Evolutionary conservation across 2,113 vertebrate species (phyloP), one percentile per base, ranked within the genome.

Genomic region (Piprites chloris): DNA sequence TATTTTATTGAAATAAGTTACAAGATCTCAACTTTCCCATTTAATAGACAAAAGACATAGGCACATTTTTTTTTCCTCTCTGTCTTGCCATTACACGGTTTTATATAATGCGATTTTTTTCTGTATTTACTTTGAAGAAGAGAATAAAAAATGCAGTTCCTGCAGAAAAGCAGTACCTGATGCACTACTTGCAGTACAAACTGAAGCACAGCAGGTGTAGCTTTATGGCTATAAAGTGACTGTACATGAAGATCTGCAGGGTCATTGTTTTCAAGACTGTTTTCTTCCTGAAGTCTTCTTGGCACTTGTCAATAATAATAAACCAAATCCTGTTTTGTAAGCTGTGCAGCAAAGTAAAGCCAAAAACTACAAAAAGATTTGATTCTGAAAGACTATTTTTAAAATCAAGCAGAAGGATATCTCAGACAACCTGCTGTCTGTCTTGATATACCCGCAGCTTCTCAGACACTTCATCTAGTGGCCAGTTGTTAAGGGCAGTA

Each of bases 381-480:
- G 42, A 78, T 84, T 90, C 86, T 71, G 76, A 50, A 73, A 66
- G 39, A 47, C 35, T 67, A 23, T 77, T 81, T 81, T 87, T 75
- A 16, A 23, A 93, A 80, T 56, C 12, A 79, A 78, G 58, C 35
- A 87, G 30, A 61, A 42, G 30, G 30, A 52, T 68, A n/a, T 66
- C 41, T 95, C 97, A 99, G 71, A 83, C 96, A 96, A 97, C 97
- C 67, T 97, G 91, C 93, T 98, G 93, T 96, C 92, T 91, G 44
- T 92, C 93, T 95, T 98, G 98, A 86, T 98, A 98, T 3, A 85
- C 90, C 89, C 97, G 97, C 89, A 99, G 73, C 97, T 98, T 99
- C 95, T 98, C 96, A 83, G 98, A 98, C 90, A 99, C 97, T 84
- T 98, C 98, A 85, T 98, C 98, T 62, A 99, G 99, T 99, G 94